Conservation (phyloP, 2,113 vertebrate genomes). For the Dipodomys ordii region DNA sequence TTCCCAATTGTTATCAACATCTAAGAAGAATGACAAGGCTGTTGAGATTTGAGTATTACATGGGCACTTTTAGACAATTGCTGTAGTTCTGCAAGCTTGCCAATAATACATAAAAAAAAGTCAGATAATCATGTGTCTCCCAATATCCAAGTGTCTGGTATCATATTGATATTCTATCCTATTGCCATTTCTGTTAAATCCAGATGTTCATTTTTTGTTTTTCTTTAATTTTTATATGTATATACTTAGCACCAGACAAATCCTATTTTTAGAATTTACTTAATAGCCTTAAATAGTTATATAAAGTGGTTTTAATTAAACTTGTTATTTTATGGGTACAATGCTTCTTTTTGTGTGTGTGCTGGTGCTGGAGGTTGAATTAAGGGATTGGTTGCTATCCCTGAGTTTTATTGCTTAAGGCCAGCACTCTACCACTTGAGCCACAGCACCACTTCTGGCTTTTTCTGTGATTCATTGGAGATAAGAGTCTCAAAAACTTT, state of each 20-base stretch:
- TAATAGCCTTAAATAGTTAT: too few relatives aligned
- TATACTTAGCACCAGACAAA: background rate
- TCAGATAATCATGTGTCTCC: background rate
- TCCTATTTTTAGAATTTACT: too few relatives aligned
- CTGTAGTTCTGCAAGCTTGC: background rate
- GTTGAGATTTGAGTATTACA: background rate
- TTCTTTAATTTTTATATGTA: conserved; percentile 26
- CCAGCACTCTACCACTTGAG: too few relatives aligned
- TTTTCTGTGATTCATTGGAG: too few relatives aligned
- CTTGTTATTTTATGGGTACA: too few relatives aligned
- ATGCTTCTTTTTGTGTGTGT: too few relatives aligned
- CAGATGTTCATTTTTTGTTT: background rate
- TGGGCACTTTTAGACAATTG: background rate
- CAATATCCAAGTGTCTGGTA: conserved; percentile 22
- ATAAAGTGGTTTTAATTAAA: too few relatives aligned
- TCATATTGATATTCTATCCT: background rate
- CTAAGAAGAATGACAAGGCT: background rate
- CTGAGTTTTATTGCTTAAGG: too few relatives aligned
- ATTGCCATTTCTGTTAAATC: conserved; percentile 48
- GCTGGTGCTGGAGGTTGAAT: too few relatives aligned
- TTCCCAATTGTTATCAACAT: background rate
- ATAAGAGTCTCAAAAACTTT: too few relatives aligned
- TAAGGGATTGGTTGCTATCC: too few relatives aligned
- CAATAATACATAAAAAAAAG: conserved; percentile 53
- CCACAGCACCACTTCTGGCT: too few relatives aligned